Base-by-base conservation (phyloP, 1,140 invertebrate genomes). In the Grapholita molesta region DNA sequence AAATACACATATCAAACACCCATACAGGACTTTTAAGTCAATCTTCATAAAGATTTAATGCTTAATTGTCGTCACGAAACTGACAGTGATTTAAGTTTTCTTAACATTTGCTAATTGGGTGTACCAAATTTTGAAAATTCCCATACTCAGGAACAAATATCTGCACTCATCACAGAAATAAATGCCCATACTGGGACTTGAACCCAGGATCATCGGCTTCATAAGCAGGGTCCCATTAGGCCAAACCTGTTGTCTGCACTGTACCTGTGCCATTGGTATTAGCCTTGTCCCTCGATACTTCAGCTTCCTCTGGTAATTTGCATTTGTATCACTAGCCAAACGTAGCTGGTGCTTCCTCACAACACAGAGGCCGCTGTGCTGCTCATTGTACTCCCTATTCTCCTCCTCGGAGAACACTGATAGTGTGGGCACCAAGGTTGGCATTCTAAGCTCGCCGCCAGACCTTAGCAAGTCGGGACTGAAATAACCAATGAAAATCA, bases 241-340 rank as follows among this genome's bases (percentile, higher is more conserved):
- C 28, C 28, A 30, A 30, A 30, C 28, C 28, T 3, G 28, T 7
- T 30, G 7, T 7, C 7, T 3, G 7, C 28, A 30, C 35, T 35
- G 25, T 64, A 79, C 79, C 32, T 77, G 64, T 23, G 74, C 8
- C 12, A 79, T 66, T 21, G 85, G 84, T 18, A 87, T 30, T 9
- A 84, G 48, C 30, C 79, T 73, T 1, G 87, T 42, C 9, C 83
- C 82, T 64, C 88, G 76, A 21, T 89, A 90, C 68, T 89, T 90
- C 7, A 88, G 66, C 32, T 73, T 82, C 67, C 75, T 84, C 0
- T 67, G 65, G 64, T 76, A 89, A 11, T 70, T 48, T 18, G 75
- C 80, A 25, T 38, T 42, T 6, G 23, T 30, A 57, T 90, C 84
- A 24, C 73, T 84, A 1, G 75, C 67, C 6, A 73, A 48, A 25